Evolutionary conservation across 2,797 vertebrate genomes (phyloP), one percentile per base, ranked within the genome.

Genomic region (Acanthopagrus latus): DNA sequence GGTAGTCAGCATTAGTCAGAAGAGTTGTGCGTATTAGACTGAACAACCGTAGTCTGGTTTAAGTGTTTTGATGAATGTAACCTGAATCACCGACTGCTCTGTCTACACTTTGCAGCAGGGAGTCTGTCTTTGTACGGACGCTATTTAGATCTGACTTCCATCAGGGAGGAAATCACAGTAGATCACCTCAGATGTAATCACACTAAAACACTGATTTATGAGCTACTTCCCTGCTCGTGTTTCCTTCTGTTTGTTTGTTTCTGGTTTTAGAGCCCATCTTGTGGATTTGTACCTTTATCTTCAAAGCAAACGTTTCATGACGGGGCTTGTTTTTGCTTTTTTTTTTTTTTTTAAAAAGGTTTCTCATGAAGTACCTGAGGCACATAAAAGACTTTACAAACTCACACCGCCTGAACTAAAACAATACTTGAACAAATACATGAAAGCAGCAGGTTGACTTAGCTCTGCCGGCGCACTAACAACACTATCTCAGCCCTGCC

Each of bases 401-500:
- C 72, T 80, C 76, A 78, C 33, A 54, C 82, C 76, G 58, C 74
- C 52, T 16, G 7, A n/a, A 14, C 3, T 57, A 29, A 56, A 63
- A 25, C 29, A 62, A 18, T 27, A 55, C 17, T 33, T 47, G 60
- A 50, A 58, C 71, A 71, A 48, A 47, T 54, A 82, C 68, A 86
- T 78, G 66, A 81, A 90, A 87, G 72, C 64, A 38, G 64, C 76
- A 75, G 64, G 65, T 75, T 87, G 74, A 74, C 43, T 63, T 52
- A 91, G 92, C 91, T 91, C 83, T 88, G 21, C 75, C 60, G 44
- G 84, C 88, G 92, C 90, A 87, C 51, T 46, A 70, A 90, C 29
- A 83, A 85, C 84, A 77, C 89, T 90, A 91, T 93, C 76, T 85
- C 82, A 60, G 80, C 81, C 83, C 74, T 81, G 89, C 93, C 67